Evolutionary conservation across 2,888 invertebrate species (phyloP).

Genomic region (Cheilosia soror): DNA sequence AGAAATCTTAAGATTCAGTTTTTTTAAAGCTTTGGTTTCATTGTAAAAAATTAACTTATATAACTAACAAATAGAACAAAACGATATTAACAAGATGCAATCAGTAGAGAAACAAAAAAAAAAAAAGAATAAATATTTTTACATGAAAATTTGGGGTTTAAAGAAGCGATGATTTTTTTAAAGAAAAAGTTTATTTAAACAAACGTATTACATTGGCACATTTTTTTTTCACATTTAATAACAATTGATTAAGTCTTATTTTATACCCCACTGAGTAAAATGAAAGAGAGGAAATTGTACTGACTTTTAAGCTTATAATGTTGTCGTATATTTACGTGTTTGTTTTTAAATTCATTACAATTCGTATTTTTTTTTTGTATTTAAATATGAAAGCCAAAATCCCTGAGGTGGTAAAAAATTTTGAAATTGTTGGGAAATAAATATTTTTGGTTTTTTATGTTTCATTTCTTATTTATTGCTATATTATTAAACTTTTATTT

Average conservation of each 20-base stretch:
- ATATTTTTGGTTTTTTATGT: constrained; percentile 28
- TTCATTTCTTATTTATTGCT: constrained; percentile 34
- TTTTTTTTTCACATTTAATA: constrained; percentile 40
- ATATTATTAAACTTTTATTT: constrained; percentile 30
- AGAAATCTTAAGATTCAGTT: constrained; percentile 71
- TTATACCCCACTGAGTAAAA: constrained; percentile 49
- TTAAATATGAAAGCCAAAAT: constrained; percentile 74
- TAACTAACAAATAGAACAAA: constrained; percentile 43
- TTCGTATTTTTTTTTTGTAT: constrained; percentile 30
- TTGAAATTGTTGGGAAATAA: constrained; percentile 43
- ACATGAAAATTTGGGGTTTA: constrained; percentile 45
- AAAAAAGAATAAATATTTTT: background rate
- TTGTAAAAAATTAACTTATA: constrained; percentile 68
- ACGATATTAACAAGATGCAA: constrained; percentile 70
- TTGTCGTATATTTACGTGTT: constrained; percentile 41
- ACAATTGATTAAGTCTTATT: constrained; percentile 61
- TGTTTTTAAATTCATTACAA: constrained; percentile 19
- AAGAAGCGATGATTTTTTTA: constrained; percentile 45
- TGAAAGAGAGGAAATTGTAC: constrained; percentile 52
- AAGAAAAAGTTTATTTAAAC: constrained; percentile 36
- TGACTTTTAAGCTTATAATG: constrained; percentile 52
- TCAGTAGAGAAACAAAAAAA: constrained; percentile 31
- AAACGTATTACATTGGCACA: constrained; percentile 69
- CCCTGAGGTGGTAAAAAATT: constrained; percentile 74
- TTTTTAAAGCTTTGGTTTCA: constrained; percentile 76